phyloP scores from a whole-genome alignment of 2,797 vertebrate species.

The Protosalanx chinensis region DNA sequence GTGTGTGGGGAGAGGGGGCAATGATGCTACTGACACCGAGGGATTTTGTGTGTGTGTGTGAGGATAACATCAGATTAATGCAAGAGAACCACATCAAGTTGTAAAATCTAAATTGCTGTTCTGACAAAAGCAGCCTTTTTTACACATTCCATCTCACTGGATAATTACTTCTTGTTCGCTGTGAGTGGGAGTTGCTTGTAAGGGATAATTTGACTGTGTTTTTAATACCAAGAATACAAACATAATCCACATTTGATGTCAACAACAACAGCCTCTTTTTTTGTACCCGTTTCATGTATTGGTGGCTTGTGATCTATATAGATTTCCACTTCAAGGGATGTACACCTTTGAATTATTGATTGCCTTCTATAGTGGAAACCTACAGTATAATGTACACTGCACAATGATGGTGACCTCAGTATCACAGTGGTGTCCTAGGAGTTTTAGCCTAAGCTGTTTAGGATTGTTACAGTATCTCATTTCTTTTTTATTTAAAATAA shows the following conservation, averaged over 20 bases:
- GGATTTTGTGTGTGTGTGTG: not conserved
- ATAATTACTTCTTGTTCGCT: not conserved
- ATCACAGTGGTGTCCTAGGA: too few species aligned
- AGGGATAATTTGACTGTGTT: not conserved
- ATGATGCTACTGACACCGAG: too few species aligned
- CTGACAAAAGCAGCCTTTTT: constrained; percentile 4
- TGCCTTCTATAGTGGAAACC: constrained; percentile 9
- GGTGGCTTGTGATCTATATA: not conserved
- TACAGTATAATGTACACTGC: not conserved
- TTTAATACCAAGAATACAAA: not conserved
- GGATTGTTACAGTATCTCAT: too few species aligned
- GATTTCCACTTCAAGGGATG: constrained; percentile 30
- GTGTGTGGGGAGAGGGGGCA: not conserved
- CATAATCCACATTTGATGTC: not conserved
- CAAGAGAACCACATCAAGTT: not conserved
- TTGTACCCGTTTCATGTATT: not conserved
- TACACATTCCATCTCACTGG: not conserved
- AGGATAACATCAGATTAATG: constrained; percentile 9
- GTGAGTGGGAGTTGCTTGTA: not conserved
- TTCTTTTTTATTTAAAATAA: too few species aligned
- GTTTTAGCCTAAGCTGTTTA: too few species aligned
- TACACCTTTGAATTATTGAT: constrained; percentile 20
- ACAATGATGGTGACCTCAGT: too few species aligned
- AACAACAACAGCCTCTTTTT: not conserved
- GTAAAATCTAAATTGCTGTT: not conserved